A percentile compares a stretch with the other conserved stretches of the same genome.
Conservation (phyloP, 1,140 invertebrate species). For the Cotesia glomerata region DNA sequence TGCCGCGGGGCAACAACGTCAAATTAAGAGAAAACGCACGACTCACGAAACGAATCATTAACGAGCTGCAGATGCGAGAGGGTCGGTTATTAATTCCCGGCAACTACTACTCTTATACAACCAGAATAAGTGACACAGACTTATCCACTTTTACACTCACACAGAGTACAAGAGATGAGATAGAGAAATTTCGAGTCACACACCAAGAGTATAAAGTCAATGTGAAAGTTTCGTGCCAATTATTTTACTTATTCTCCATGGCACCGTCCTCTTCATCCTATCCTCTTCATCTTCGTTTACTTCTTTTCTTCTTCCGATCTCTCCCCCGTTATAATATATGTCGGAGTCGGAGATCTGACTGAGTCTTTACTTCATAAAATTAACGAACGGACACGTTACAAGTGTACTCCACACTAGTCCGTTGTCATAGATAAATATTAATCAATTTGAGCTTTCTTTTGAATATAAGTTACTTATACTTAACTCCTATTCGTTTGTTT, state of each 20-base stretch:
- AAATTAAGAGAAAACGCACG: conserved; percentile 32
- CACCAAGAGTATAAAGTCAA: conserved; percentile 21
- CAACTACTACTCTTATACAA: conserved; percentile 7
- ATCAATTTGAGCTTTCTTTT: conserved; percentile 4
- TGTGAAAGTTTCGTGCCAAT: conserved; percentile 36
- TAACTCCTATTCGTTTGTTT: no score
- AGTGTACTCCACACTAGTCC: not conserved
- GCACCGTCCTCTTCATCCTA: not conserved
- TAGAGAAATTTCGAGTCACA: conserved; percentile 13
- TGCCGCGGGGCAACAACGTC: conserved; percentile 23
- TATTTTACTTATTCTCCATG: conserved; percentile 8
- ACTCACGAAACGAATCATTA: conserved; percentile 36
- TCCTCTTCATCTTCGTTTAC: conserved; percentile 9
- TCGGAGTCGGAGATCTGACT: conserved; percentile 9
- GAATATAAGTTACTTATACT: no score
- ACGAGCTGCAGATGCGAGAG: conserved; percentile 36
- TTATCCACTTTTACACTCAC: no score
- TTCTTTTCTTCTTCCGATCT: not conserved
- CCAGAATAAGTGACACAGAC: conserved; percentile 25
- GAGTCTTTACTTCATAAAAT: conserved; percentile 30
- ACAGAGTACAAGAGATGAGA: conserved; percentile 4
- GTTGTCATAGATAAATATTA: conserved; percentile 26
- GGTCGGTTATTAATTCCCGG: conserved; percentile 33
- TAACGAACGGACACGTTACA: conserved; percentile 30
- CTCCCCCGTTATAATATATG: not conserved